Evolutionary conservation across 2,113 vertebrate genomes (phyloP), one percentile per base, ranked within the genome.

Genomic region (Oriolus oriolus): DNA sequence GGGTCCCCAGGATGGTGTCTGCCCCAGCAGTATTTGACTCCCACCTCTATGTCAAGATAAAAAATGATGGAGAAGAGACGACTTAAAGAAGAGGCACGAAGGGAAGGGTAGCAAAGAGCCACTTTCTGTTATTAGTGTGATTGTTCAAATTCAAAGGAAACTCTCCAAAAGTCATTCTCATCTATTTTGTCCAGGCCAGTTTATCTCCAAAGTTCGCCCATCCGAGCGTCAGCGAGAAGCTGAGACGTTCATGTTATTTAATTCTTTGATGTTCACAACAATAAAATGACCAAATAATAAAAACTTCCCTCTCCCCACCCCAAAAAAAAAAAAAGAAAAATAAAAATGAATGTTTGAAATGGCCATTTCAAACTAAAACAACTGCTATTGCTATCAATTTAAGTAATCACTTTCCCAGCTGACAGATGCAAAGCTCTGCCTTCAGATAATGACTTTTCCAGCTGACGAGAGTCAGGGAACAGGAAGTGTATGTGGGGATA

Each of bases 301-400:
- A 42, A 93, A 84, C 20, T 85, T 92, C 24, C 33, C 10, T 54
- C 21, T 37, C 5, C 50, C 7, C 1, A 2, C 9, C 2, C 20
- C 42, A 44, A 44, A 44, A 45, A 24, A 39, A 41, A 19, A 49
- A 20, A 12, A 8, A 28, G 1, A 50, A 26, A 50, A 49, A 1
- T 1, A 39, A 50, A 76, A 69, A 39, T 16, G 77, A 49, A 57
- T 49, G 42, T n/a, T 85, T 57, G 42, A 75, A 75, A 85, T 9
- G 89, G 37, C 63, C 84, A 85, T 95, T 97, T 94, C 69, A 70
- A 94, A 91, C 79, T 94, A 45, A 93, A 95, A 88, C 96, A 96
- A 97, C 96, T 96, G 96, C 93, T 96, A 93, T 97, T 89, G 89
- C 96, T 97, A 97, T 97, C 97, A 97, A 7, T 97, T 96, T 90